Evolutionary conservation across 2,113 vertebrate species (phyloP), one percentile per base, ranked within the genome.

Genomic region (Drymodes brunneopygia): DNA sequence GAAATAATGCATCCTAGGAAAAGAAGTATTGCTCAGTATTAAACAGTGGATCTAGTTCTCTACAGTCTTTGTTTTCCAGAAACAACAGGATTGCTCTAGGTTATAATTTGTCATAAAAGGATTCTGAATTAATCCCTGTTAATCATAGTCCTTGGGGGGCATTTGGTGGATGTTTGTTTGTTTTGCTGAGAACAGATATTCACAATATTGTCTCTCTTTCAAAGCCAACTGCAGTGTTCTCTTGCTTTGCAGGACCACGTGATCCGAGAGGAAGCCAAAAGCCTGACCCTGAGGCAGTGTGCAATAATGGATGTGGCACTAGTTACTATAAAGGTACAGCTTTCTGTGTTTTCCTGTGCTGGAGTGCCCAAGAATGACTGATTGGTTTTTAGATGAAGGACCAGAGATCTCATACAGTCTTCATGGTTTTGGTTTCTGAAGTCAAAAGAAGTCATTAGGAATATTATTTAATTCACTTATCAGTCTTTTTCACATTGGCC

Each of bases 271-370:
- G 99, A 99, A 89, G 97, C 99, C 92, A 98, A 98, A 75, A 99
- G 99, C 96, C 98, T 99, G 97, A 99, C 98, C 4, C 98, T 98
- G 79, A 97, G 99, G 94, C 99, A 99, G 86, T 99, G 99, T 86
- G 98, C 99, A 18, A 90, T 99, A 84, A 99, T 99, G 99, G 99
- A 99, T 58, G 98, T 98, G 60, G 99, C 99, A 56, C 98, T 99
- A 69, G 98, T 98, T 62, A 99, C 99, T 77, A 99, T 99, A 96
- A 99, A 99, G 99, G 99, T 99, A 97, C 74, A 83, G 24, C 66
- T 56, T 60, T 15, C 0, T 1, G 0, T 47, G 8, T 0, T 21
- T 40, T 86, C 65, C 27, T 28, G 5, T 21, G 38, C 35, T 83
- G 47, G 13, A 67, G 11, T 35, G 24, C 65, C 29, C 8, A 24